These are phyloP conservation scores for Limenitis camilla DNA, from an alignment of 2,888 invertebrate genomes.

Conservation along the genomic window DNA sequence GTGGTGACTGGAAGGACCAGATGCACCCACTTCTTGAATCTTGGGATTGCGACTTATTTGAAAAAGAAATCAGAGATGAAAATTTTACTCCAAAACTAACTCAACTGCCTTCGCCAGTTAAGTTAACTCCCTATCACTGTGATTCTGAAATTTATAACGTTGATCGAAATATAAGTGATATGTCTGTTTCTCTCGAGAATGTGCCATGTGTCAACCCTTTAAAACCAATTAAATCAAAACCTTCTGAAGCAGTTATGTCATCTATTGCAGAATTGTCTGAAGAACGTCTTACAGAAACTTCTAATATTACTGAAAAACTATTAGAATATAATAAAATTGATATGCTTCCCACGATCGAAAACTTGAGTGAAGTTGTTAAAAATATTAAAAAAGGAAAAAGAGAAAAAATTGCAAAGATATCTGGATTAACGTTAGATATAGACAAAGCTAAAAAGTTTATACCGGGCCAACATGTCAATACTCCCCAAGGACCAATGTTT, in stretches of 20 bases:
- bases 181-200: slow-evolving; percentile 73
- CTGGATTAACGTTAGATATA: slow-evolving; percentile 78
- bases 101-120: slow-evolving; percentile 64
- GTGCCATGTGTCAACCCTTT: slow-evolving; percentile 78
- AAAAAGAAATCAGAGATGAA: slow-evolving; percentile 69
- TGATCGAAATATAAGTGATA: slow-evolving; percentile 66
- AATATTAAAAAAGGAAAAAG: slow-evolving; percentile 75
- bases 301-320: slow-evolving; percentile 76
- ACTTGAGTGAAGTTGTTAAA: slow-evolving; percentile 77
- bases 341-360: slow-evolving; percentile 76
- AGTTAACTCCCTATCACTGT: slow-evolving; percentile 64
- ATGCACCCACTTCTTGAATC: slow-evolving; percentile 77
- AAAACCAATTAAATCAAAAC: slow-evolving; percentile 69
- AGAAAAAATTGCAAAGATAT: slow-evolving; percentile 75
- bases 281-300: slow-evolving; percentile 74
- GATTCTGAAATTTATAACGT: slow-evolving; percentile 69
- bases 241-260: slow-evolving; percentile 56
- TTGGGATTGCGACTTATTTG: slow-evolving; percentile 79
- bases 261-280: slow-evolving; percentile 72
- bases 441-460: slow-evolving; percentile 81
- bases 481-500: slow-evolving; percentile 80
- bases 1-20: slow-evolving; percentile 76
- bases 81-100: slow-evolving; percentile 62
- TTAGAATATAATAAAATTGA: slow-evolving; percentile 68
- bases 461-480: slow-evolving; percentile 81